Evolutionary conservation across 1,140 invertebrate species (phyloP).

Genomic region (Lasioglossum baleicum): DNA sequence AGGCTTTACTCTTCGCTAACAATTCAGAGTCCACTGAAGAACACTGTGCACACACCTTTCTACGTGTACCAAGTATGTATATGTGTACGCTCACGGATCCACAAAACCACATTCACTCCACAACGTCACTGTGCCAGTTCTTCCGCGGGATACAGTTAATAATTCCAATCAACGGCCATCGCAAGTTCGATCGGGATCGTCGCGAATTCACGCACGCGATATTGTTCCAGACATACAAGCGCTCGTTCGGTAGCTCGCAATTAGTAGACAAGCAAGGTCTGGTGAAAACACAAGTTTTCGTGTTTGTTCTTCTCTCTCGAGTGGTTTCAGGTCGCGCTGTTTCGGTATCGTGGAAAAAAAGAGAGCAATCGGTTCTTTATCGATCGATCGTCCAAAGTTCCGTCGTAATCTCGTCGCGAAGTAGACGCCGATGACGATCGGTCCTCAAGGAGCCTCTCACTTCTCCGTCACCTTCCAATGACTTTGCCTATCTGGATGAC

Average conservation of each 20-base stretch:
- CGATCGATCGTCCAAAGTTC: conserved; percentile 41
- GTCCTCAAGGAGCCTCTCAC: conserved; percentile 4
- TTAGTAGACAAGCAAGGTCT: too few relatives aligned
- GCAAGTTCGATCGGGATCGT: too few relatives aligned
- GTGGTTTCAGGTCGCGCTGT: neutral
- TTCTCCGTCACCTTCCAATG: conserved; percentile 20
- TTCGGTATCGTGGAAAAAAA: neutral
- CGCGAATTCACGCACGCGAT: too few relatives aligned
- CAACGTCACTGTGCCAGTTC: neutral
- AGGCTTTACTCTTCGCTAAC: too few relatives aligned
- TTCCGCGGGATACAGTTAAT: neutral
- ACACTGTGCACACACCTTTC: too few relatives aligned
- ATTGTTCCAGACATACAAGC: too few relatives aligned
- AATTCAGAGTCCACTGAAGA: neutral
- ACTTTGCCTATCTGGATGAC: conserved; percentile 5
- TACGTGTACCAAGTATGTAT: too few relatives aligned
- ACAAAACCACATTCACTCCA: neutral
- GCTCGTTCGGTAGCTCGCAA: too few relatives aligned
- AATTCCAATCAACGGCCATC: neutral
- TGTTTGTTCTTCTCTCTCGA: neutral
- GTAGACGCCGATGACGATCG: conserved; percentile 9
- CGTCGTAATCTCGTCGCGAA: conserved; percentile 28
- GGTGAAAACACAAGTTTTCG: too few relatives aligned
- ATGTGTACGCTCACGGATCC: neutral
- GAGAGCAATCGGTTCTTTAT: conserved; percentile 11